phyloP scores from a whole-genome alignment of 2,113 vertebrate genomes.

The Lota lota region DNA sequence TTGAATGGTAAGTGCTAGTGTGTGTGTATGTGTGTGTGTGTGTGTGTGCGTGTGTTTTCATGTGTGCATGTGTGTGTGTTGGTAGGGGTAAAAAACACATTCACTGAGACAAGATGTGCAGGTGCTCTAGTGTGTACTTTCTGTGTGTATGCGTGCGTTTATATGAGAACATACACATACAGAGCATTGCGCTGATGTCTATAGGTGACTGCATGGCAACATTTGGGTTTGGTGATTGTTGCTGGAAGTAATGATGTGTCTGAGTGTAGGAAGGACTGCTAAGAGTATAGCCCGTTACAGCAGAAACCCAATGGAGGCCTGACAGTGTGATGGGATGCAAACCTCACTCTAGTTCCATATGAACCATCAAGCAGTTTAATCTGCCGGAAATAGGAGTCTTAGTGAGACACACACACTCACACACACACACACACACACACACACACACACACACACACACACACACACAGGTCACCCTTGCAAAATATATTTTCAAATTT shows the following conservation, averaged over 20 bases:
- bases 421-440: too few species aligned
- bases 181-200: background rate
- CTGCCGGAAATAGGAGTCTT: too few species aligned
- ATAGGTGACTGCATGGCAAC: slow-evolving; percentile 13
- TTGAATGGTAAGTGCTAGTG: background rate
- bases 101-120: background rate
- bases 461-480: background rate
- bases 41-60: too few species aligned
- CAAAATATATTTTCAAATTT: too few species aligned
- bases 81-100: background rate
- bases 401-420: background rate
- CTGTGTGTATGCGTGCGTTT: slow-evolving; percentile 14
- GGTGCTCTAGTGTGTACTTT: slow-evolving; percentile 1
- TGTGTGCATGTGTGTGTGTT: slow-evolving; percentile 6
- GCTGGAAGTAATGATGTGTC: background rate
- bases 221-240: slow-evolving; percentile 50
- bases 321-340: too few species aligned
- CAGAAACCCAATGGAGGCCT: too few species aligned
- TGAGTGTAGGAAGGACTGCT: background rate
- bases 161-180: background rate
- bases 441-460: too few species aligned
- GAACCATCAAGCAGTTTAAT: too few species aligned
- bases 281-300: background rate
- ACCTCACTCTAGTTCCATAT: too few species aligned
- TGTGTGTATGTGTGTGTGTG: background rate